phyloP scores from a whole-genome alignment of 2,888 invertebrate genomes.

The Pilophorus perplexus region DNA sequence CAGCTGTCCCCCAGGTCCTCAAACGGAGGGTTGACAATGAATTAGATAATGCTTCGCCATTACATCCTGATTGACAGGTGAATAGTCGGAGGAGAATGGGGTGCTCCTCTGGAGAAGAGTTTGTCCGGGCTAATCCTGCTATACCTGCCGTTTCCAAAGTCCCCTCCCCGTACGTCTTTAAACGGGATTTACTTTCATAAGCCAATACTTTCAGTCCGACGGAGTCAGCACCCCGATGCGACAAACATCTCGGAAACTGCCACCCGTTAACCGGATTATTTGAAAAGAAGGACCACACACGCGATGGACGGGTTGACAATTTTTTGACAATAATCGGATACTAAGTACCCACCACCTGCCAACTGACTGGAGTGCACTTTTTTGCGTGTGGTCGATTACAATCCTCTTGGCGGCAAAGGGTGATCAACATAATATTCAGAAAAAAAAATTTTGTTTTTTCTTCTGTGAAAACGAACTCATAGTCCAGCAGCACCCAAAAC shows the following conservation, averaged over 20 bases:
- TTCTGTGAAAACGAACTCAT: too few species aligned
- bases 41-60: constrained; percentile 37
- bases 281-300: constrained; percentile 14
- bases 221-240: constrained; percentile 14
- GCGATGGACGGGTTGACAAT: constrained; percentile 14
- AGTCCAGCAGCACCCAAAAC: too few species aligned
- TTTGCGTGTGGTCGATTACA: too few species aligned
- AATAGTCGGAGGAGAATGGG: constrained; percentile 13
- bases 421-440: too few species aligned
- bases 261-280: constrained; percentile 29
- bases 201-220: constrained; percentile 27
- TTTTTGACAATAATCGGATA: constrained; percentile 22
- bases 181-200: constrained; percentile 30
- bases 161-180: neutral
- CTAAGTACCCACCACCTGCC: too few species aligned
- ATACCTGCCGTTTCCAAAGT: constrained; percentile 27
- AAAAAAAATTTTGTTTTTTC: too few species aligned
- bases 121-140: constrained; percentile 27
- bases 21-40: constrained; percentile 36
- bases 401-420: too few species aligned
- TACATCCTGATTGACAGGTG: constrained; percentile 38
- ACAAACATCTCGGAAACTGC: neutral
- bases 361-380: too few species aligned
- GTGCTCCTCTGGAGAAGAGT: constrained; percentile 4
- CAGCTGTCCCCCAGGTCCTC: constrained; percentile 28